Evolutionary conservation across 2,113 vertebrate genomes (phyloP).

Genomic region (Uria aalge): DNA sequence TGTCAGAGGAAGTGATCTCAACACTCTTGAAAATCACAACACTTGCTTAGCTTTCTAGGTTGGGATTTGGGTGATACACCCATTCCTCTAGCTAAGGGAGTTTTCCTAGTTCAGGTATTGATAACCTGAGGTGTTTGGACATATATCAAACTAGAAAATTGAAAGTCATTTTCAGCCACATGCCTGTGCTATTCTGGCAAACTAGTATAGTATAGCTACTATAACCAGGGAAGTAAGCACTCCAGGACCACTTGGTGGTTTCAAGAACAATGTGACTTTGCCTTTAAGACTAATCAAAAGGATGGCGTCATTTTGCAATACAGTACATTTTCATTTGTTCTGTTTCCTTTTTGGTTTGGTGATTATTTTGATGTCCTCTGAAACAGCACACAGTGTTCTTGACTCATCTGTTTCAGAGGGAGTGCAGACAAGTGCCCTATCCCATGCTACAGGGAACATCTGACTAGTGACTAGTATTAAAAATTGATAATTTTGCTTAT

Average conservation of each 20-base stretch:
- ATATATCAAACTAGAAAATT: not conserved
- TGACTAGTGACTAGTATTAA: not conserved
- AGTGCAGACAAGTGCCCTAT: not conserved
- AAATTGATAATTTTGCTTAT: not conserved
- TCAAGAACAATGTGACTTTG: not conserved
- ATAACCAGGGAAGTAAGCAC: not conserved
- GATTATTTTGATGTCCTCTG: not conserved
- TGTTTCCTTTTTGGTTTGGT: not conserved
- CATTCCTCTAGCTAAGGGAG: not conserved
- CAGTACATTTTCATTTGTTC: not conserved
- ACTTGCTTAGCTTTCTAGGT: not conserved
- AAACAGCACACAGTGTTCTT: not conserved
- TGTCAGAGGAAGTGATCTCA: not conserved
- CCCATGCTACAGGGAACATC: not conserved
- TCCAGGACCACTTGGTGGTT: not conserved
- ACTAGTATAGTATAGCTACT: not conserved
- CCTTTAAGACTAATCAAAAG: not conserved
- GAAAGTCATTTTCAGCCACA: not conserved
- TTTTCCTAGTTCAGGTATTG: not conserved
- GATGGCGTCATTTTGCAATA: not conserved
- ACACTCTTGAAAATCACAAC: not conserved
- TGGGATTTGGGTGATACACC: not conserved
- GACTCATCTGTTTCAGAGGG: not conserved
- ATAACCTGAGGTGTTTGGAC: not conserved
- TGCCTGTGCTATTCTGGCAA: not conserved